Evolutionary conservation across 2,797 vertebrate species (phyloP).

Genomic region (Carapus acus): DNA sequence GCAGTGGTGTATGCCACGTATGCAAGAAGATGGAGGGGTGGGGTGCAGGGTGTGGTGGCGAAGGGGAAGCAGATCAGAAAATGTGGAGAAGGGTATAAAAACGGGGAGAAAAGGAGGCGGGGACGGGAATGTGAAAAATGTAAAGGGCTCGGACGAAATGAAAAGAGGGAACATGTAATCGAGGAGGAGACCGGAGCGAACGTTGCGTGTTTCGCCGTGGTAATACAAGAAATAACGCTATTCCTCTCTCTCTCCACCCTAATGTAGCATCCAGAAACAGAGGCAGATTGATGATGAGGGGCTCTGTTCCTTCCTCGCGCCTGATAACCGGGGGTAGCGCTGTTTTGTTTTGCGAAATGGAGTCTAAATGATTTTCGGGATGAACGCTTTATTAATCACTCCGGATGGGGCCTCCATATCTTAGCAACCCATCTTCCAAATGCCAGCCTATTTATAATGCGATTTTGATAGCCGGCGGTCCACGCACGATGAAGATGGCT

Average conservation of each 20-base stretch:
- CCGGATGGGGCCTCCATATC: constrained; percentile 23
- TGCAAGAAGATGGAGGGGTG: constrained; percentile 22
- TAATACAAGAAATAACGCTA: not conserved
- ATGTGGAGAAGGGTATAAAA: constrained; percentile 16
- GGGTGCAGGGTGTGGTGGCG: not conserved
- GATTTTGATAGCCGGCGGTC: constrained; percentile 27
- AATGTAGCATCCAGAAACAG: constrained; percentile 1
- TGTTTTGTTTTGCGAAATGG: constrained; percentile 28
- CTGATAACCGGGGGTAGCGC: constrained; percentile 13
- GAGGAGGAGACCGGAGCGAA: constrained; percentile 8
- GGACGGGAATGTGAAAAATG: constrained; percentile 11
- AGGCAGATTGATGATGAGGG: constrained; percentile 8
- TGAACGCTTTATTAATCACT: constrained; percentile 49
- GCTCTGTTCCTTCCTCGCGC: constrained; percentile 7
- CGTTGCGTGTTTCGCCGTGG: constrained; percentile 11
- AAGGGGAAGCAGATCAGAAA: constrained; percentile 18
- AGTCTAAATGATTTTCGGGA: constrained; percentile 42
- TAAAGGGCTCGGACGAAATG: not conserved
- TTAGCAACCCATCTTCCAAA: constrained; percentile 35
- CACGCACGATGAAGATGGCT: constrained; percentile 22
- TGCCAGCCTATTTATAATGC: constrained; percentile 24
- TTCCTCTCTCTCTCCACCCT: too few species aligned
- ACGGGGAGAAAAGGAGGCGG: constrained; percentile 7
- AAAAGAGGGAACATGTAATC: not conserved
- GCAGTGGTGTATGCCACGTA: constrained; percentile 60